Evolutionary conservation across 2,888 invertebrate species (phyloP), one percentile per base, ranked within the genome.

Genomic region (Helleia helle): DNA sequence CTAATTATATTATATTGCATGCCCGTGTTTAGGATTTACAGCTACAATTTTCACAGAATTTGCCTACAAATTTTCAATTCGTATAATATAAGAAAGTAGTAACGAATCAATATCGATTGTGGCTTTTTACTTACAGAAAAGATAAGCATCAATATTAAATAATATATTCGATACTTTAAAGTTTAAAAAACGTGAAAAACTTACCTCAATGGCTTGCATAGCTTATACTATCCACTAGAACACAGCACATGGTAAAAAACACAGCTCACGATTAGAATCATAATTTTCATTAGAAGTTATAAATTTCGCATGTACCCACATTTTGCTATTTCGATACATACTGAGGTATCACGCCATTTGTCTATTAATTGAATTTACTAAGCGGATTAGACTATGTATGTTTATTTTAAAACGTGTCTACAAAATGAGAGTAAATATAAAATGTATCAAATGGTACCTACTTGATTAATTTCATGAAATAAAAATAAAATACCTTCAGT

Each of bases 361-460:
- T 5, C 22, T 18, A 18, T 11, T 34, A 34, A 34, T 34, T 34
- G 11, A 34, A 34, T 34, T 31, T 22, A 12, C 18, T 34, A 34
- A 34, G 34, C 34, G 7, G 34, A 34, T 34, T 34, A 34, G 8
- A 18, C 8, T 18, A 34, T 8, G 22, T 34, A 11, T 17, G 13
- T 8, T 7, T 8, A 8, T 14, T 29, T 29, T 29, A 29, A 8
- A 14, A 29, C 8, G n/a, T 13, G 28, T 27, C 7, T 27, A 4
- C n/a, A n/a, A n/a, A n/a, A n/a, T n/a, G n/a, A n/a, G n/a, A n/a
- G n/a, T n/a, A n/a, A n/a, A n/a, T 8, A 14, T 29, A 3, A 15
- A n/a, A n/a, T n/a, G n/a, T n/a, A n/a, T n/a, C 15, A 9, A n/a
- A 30, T n/a, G n/a, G 5, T 30, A 30, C 13, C n/a, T 28, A 11